Evolutionary conservation across 2,888 invertebrate species (phyloP).

Genomic region (Drosophila prostipennis): DNA sequence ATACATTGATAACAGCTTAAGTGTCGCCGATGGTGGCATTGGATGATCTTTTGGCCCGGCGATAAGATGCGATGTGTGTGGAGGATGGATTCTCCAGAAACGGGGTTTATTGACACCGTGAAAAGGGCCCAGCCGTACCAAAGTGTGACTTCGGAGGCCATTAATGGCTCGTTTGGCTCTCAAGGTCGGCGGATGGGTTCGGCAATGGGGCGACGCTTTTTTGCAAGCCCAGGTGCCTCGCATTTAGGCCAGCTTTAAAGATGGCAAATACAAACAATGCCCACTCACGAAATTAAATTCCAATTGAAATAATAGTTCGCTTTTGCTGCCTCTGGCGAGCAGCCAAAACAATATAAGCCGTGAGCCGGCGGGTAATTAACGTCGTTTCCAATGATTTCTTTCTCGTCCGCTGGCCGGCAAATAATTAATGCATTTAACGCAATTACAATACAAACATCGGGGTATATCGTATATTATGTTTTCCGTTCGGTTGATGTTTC

Average conservation of each 20-base stretch:
- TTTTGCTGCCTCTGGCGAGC: slow-evolving; percentile 18
- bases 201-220: slow-evolving; percentile 14
- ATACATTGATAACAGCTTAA: slow-evolving; percentile 73
- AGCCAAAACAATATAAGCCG: slow-evolving; percentile 44
- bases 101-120: slow-evolving; percentile 68
- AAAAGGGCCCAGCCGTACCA: slow-evolving; percentile 26
- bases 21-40: slow-evolving; percentile 47
- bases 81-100: slow-evolving; percentile 60
- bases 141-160: slow-evolving; percentile 50
- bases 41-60: slow-evolving; percentile 14
- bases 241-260: slow-evolving; percentile 32
- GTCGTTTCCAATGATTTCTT: slow-evolving; percentile 59
- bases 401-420: slow-evolving; percentile 43
- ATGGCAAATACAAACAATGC: slow-evolving; percentile 39
- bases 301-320: slow-evolving; percentile 64
- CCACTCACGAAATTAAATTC: slow-evolving; percentile 45
- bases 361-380: slow-evolving; percentile 56
- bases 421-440: slow-evolving; percentile 63
- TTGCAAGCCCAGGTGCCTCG: slow-evolving; percentile 15
- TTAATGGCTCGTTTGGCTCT: slow-evolving; percentile 15
- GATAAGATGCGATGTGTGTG: slow-evolving; percentile 38
- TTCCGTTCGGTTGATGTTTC: slow-evolving; percentile 17
- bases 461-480: slow-evolving; percentile 32
- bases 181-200: slow-evolving; percentile 40
- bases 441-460: slow-evolving; percentile 40